A percentile compares a stretch with the other conserved stretches of the same genome.
Evolutionary conservation across 2,113 vertebrate species (phyloP).

Genomic region (Urocitellus parryii): DNA sequence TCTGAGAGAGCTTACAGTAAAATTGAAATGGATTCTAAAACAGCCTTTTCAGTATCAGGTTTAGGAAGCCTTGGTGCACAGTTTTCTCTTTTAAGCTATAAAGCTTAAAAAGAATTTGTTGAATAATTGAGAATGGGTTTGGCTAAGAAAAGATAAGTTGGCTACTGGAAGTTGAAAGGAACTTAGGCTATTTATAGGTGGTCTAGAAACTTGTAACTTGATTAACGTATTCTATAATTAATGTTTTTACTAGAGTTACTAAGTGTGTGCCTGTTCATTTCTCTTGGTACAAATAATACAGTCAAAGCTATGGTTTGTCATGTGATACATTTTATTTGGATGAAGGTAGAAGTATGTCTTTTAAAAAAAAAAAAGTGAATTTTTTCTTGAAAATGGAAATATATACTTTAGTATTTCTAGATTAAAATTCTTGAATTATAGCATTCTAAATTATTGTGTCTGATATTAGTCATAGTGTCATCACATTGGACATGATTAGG

Average conservation of each 20-base stretch:
- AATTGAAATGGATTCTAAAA: constrained; percentile 13
- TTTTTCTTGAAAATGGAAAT: not conserved
- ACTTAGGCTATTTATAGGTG: constrained; percentile 64
- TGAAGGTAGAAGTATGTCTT: not conserved
- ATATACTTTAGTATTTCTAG: constrained; percentile 18
- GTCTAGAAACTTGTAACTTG: constrained; percentile 74
- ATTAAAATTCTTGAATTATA: not conserved
- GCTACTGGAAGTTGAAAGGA: constrained; percentile 55
- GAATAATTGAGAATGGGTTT: constrained; percentile 62
- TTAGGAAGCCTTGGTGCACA: not conserved
- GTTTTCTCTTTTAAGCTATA: not conserved
- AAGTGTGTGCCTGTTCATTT: constrained; percentile 56
- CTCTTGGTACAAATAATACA: not conserved
- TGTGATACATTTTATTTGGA: constrained; percentile 28
- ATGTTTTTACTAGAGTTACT: constrained; percentile 79
- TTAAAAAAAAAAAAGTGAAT: not conserved
- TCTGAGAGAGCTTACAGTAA: not conserved
- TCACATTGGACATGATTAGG: not conserved
- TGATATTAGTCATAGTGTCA: not conserved
- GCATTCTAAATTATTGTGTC: not conserved
- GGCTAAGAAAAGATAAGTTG: constrained; percentile 61
- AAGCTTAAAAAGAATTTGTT: constrained; percentile 26
- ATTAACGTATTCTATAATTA: constrained; percentile 71
- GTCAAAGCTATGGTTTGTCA: constrained; percentile 38
- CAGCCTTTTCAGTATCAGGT: not conserved